phyloP scores from a whole-genome alignment of 1,140 invertebrate genomes.

The Trachymyrmex septentrionalis region DNA sequence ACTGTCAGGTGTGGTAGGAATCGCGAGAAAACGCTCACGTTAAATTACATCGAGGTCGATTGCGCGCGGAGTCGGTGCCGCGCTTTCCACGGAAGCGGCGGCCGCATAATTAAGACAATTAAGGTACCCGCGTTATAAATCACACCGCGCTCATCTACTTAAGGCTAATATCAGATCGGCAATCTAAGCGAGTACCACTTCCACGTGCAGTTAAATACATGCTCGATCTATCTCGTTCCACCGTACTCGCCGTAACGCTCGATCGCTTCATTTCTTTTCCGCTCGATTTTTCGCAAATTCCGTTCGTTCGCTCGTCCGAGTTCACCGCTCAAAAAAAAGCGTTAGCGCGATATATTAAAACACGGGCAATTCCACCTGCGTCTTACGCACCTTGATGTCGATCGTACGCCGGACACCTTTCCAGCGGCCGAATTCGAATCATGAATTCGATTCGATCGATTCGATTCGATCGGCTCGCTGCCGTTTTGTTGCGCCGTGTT shows the following conservation, averaged over 20 bases:
- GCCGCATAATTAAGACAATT: conserved; percentile 71
- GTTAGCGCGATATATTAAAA: conserved; percentile 2
- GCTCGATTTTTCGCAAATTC: conserved; percentile 44
- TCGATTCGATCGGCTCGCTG: conserved; percentile 44
- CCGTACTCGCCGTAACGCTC: neutral
- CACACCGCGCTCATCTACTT: conserved; percentile 65
- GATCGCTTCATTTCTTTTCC: neutral
- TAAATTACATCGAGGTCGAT: conserved; percentile 57
- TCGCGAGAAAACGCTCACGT: conserved; percentile 53
- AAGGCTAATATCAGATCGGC: conserved; percentile 63
- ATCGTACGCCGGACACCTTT: conserved; percentile 17
- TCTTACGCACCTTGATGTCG: neutral
- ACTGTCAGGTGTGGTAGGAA: conserved; percentile 24
- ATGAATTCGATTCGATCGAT: conserved; percentile 27
- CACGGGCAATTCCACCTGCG: conserved; percentile 46
- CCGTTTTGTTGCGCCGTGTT: conserved; percentile 29
- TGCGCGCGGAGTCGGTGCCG: conserved; percentile 36
- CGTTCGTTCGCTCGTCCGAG: neutral
- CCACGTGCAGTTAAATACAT: conserved; percentile 39
- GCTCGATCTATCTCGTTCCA: conserved; percentile 42
- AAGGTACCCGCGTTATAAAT: conserved; percentile 65
- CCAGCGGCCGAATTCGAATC: conserved; percentile 16
- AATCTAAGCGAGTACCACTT: conserved; percentile 60
- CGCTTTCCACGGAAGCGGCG: conserved; percentile 71
- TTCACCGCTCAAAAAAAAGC: neutral